Percentiles rank a stretch among this genome's conserved stretches.
Conservation (phyloP, 1,140 invertebrate species). For the Teleopsis dalmanni region DNA sequence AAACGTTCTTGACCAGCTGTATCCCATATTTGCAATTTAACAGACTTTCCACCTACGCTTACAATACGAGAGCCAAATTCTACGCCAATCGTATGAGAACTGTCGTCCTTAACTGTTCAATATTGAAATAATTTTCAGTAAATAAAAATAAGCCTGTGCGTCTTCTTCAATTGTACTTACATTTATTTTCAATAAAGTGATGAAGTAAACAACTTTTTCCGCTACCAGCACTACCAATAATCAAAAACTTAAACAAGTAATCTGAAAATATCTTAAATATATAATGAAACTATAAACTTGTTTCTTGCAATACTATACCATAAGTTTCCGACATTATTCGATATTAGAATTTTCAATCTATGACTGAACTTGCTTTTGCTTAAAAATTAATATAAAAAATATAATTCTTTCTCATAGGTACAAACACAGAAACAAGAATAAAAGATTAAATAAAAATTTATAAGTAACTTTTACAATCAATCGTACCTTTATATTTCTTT, state of each 20-base stretch:
- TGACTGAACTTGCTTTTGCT: too few relatives aligned
- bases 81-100: conserved; percentile 77
- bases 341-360: too few relatives aligned
- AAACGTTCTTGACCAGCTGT: conserved; percentile 50
- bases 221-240: conserved; percentile 75
- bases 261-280: conserved; percentile 48
- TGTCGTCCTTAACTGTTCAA: conserved; percentile 65
- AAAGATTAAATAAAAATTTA: too few relatives aligned
- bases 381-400: too few relatives aligned
- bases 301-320: conserved; percentile 22
- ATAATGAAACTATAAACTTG: background rate
- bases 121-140: background rate
- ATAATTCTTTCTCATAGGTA: too few relatives aligned
- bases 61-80: conserved; percentile 88
- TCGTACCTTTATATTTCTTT: too few relatives aligned
- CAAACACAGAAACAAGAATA: too few relatives aligned
- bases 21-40: conserved; percentile 85
- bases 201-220: conserved; percentile 84
- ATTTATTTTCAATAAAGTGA: conserved; percentile 87
- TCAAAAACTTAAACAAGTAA: conserved; percentile 78
- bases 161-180: conserved; percentile 48
- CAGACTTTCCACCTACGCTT: conserved; percentile 72
- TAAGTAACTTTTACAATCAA: too few relatives aligned
- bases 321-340: conserved; percentile 44
- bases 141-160: background rate